A percentile compares a stretch with the other conserved stretches of the same genome.
Conservation (phyloP, 2,888 invertebrate genomes). For the Chorisops tibialis region DNA sequence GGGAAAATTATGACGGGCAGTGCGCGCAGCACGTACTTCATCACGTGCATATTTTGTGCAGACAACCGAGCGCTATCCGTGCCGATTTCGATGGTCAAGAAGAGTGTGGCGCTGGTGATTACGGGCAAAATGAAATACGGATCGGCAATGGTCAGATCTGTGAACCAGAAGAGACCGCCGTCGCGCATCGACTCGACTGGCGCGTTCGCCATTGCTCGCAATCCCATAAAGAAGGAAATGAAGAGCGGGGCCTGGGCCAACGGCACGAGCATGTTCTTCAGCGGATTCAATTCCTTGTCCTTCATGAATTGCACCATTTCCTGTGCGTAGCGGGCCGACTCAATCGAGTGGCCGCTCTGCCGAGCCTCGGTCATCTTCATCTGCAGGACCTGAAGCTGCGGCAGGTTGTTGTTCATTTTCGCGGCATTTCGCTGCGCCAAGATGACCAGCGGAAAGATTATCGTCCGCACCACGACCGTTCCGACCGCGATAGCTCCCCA, state of each 20-base stretch:
- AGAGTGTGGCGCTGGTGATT: conserved; percentile 78
- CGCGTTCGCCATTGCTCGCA: conserved; percentile 82
- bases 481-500: conserved; percentile 82
- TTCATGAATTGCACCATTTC: conserved; percentile 82
- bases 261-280: conserved; percentile 75
- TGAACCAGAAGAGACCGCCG: conserved; percentile 92
- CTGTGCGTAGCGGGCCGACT: conserved; percentile 70
- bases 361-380: conserved; percentile 83
- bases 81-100: conserved; percentile 77
- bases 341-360: conserved; percentile 74
- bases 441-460: conserved; percentile 83
- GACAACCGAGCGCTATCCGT: conserved; percentile 70
- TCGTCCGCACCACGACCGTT: conserved; percentile 71
- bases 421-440: conserved; percentile 76
- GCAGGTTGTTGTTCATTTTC: conserved; percentile 78
- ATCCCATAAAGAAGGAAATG: conserved; percentile 84
- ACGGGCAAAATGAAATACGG: conserved; percentile 84
- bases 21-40: conserved; percentile 72
- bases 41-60: conserved; percentile 63
- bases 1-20: conserved; percentile 79
- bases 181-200: conserved; percentile 86
- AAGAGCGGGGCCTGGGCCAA: conserved; percentile 85
- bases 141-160: conserved; percentile 86
- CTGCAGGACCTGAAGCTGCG: conserved; percentile 79
- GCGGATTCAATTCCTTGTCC: conserved; percentile 73